Base-by-base conservation (phyloP, 2,113 vertebrate species). In the Chionis minor region DNA sequence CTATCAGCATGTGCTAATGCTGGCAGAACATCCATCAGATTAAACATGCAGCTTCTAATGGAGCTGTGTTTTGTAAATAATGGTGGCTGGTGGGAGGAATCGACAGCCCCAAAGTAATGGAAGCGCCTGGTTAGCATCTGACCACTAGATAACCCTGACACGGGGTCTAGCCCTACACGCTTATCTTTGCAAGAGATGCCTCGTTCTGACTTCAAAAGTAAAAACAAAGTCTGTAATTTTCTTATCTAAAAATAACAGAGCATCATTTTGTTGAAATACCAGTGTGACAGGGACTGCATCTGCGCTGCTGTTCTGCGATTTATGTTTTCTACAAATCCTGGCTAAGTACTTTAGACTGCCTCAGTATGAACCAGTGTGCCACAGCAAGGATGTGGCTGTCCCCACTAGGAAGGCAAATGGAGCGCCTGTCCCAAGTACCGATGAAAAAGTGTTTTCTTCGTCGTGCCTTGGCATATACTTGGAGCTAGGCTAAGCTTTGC, bases 231-330 rank as follows among this genome's bases (percentile, higher is more conserved):
- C 70, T 90, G 30, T 72, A 40, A 83, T 84, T 91, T 81, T 72
- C 81, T 96, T 92, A 96, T 91, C 91, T 94, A 73, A 89, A 58
- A 80, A 65, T 54, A 94, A 69, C 69, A 87, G 44, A 79, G 70
- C 30, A 16, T 2, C 16, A 42, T 89, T 75, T 54, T 13, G 33
- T 73, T 86, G 96, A 90, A 91, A 94, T 94, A 75, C 81, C 88
- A 58, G 38, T 7, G 14, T 56, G 94, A 23, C 59, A 78, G 47
- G 63, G 82, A 35, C 77, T 92, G 14, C 35, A 69, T 51, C 65
- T 33, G 16, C 0, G 1, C 30, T 72, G 61, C 30, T 89, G 14
- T 82, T 70, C 51, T 3, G 5, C 71, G 55, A 71, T 90, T 61
- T 61, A 13, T 51, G 13, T 75, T 84, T 85, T 58, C 70, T 93